Base-by-base conservation (phyloP, 2,888 invertebrate genomes). In the Sphaerophoria taeniata region DNA sequence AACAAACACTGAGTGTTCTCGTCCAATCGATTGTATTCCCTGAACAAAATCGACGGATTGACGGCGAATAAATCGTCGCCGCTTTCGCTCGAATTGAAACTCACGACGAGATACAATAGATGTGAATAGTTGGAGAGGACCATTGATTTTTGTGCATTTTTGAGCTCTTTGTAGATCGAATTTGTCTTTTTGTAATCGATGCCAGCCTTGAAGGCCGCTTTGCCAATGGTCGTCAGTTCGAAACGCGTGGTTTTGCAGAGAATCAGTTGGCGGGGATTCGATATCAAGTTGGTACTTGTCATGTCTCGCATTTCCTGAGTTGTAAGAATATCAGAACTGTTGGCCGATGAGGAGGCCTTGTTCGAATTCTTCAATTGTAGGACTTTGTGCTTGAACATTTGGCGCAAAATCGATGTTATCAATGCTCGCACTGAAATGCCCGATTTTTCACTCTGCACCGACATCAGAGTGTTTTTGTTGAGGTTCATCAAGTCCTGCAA, bases 141-240 rank as follows among this genome's bases (percentile, higher is more conserved):
- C 74, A 99, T 92, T 61, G 95, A 94, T 61, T 94, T 93, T 87
- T 96, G 95, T 0, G 97, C 97, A 70, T 91, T 90, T 83, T 94
- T 93, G 80, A 98, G 92, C 90, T 98, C 98, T 6, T 93, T 92
- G 88, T 96, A 95, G n/a, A 99, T 92, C 87, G 93, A 93, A 87
- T 94, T 93, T 0, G 97, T 96, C 63, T 93, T 93, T 11, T 94
- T 92, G 61, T 97, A 93, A 87, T 97, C 96, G 87, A 99, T 94
- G 77, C 96, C 95, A n/a, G 96, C 97, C 94, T 96, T 97, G 88
- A 97, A 96, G 34, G 97, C 96, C 2, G 98, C 97, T 87, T 92
- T 93, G 11, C 98, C 98, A 36, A 98, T 92, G 87, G 93, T 92
- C 87, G 95, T 96, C 45, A 96, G 93, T 56, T 93, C 91, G 16